Conservation (phyloP, 53 echinoderm and acorn worm species). For the Glandiceps talaboti region DNA sequence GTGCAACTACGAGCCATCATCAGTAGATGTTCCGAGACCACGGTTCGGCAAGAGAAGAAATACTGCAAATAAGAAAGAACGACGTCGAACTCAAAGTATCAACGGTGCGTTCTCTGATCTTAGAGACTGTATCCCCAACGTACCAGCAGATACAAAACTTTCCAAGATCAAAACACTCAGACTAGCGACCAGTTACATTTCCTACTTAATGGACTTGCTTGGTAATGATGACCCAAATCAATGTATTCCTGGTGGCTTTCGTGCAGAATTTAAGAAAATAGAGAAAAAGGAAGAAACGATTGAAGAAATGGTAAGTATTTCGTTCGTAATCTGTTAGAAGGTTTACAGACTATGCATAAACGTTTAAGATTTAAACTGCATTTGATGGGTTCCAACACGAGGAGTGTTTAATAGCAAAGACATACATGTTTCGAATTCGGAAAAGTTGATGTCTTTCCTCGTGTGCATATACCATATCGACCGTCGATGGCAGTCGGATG, state of each 20-base stretch:
- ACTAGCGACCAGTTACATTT: slow-evolving; percentile 93
- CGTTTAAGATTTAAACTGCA: slow-evolving; percentile 7
- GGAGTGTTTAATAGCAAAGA: slow-evolving; percentile 4
- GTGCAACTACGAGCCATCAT: background rate
- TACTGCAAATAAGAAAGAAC: slow-evolving; percentile 49
- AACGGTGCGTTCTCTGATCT: slow-evolving; percentile 94
- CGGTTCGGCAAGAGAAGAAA: slow-evolving; percentile 39
- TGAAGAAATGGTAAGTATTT: slow-evolving; percentile 40
- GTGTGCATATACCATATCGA: too few species aligned
- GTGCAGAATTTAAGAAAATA: slow-evolving; percentile 47
- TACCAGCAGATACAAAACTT: slow-evolving; percentile 97
- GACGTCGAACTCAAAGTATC: slow-evolving; percentile 89
- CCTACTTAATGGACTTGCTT: slow-evolving; percentile 81
- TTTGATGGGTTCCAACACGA: too few species aligned
- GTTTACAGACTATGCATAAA: too few species aligned
- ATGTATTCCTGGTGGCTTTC: slow-evolving; percentile 32
- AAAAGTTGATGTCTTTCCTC: background rate
- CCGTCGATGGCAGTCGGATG: too few species aligned
- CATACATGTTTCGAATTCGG: background rate
- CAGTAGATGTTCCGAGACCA: slow-evolving; percentile 13
- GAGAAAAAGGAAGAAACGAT: slow-evolving; percentile 35
- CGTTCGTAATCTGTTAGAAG: too few species aligned
- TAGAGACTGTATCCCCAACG: slow-evolving; percentile 97
- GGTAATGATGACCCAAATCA: slow-evolving; percentile 38
- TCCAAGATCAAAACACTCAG: slow-evolving; percentile 97